phyloP scores from a whole-genome alignment of 2,888 invertebrate genomes.

The Opisthograptis luteolata region DNA sequence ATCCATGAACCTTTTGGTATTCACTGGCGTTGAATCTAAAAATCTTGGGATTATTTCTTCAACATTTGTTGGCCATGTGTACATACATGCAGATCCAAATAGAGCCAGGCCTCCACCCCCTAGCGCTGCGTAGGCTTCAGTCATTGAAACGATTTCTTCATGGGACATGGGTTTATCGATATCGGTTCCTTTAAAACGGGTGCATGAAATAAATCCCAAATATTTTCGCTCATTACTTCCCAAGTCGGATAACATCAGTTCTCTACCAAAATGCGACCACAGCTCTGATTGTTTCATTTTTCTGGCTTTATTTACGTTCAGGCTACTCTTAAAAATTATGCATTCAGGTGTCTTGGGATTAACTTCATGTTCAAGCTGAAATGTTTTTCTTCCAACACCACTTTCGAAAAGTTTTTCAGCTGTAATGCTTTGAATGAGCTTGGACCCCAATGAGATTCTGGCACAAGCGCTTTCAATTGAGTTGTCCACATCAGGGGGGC shows the following conservation, averaged over 20 bases:
- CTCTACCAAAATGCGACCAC: conserved; percentile 94
- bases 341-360: conserved; percentile 86
- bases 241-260: conserved; percentile 89
- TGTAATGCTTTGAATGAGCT: conserved; percentile 93
- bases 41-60: conserved; percentile 86
- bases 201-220: conserved; percentile 95
- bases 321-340: conserved; percentile 88
- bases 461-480: conserved; percentile 89
- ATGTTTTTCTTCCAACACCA: conserved; percentile 91
- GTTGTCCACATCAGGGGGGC: conserved; percentile 85
- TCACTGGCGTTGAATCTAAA: conserved; percentile 85
- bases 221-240: conserved; percentile 90
- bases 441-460: conserved; percentile 90
- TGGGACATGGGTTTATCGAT: conserved; percentile 86
- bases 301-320: conserved; percentile 88
- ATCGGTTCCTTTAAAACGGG: conserved; percentile 88
- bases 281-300: conserved; percentile 90
- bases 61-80: conserved; percentile 93
- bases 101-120: conserved; percentile 96
- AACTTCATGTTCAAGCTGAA: conserved; percentile 88
- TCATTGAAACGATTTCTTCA: conserved; percentile 87
- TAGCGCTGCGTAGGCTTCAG: conserved; percentile 94
- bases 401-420: conserved; percentile 94
- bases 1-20: conserved; percentile 91
- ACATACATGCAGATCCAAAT: conserved; percentile 95